Percentiles rank a stretch among this genome's conserved stretches.
Evolutionary conservation across 2,113 vertebrate species (phyloP).

Genomic region (Corythoichthys intestinalis): DNA sequence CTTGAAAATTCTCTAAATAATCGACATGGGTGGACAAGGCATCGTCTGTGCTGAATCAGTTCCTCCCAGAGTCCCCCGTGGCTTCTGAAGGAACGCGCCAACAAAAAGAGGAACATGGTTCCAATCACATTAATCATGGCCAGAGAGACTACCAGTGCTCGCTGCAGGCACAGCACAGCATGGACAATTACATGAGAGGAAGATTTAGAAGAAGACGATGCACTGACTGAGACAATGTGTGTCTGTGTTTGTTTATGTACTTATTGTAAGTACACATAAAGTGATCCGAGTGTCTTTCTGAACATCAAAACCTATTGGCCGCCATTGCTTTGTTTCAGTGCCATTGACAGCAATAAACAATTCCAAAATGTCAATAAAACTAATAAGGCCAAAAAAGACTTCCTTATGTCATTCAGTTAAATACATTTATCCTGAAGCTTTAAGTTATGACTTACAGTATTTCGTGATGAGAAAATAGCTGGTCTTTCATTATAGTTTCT

Average conservation of each 20-base stretch:
- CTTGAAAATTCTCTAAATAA: constrained; percentile 59
- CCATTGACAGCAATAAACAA: too few relatives aligned
- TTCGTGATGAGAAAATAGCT: too few relatives aligned
- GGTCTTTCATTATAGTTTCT: too few relatives aligned
- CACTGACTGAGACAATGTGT: constrained; percentile 31
- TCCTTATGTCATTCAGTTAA: too few relatives aligned
- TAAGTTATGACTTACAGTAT: too few relatives aligned
- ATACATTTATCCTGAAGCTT: too few relatives aligned
- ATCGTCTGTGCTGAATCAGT: constrained; percentile 38
- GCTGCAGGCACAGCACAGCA: constrained; percentile 38
- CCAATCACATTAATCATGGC: constrained; percentile 71
- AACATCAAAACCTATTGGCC: too few relatives aligned
- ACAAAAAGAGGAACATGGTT: constrained; percentile 47
- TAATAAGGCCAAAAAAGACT: too few relatives aligned
- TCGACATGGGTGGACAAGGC: constrained; percentile 12
- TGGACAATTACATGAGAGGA: constrained; percentile 43
- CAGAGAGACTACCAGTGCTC: constrained; percentile 43
- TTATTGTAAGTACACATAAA: neutral
- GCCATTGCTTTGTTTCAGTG: too few relatives aligned
- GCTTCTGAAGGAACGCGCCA: constrained; percentile 42
- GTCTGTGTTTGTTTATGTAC: constrained; percentile 22
- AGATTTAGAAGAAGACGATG: constrained; percentile 23
- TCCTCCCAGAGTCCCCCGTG: constrained; percentile 49
- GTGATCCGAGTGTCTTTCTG: too few relatives aligned
- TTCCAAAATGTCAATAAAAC: too few relatives aligned